Percentiles rank a stretch among this genome's conserved stretches.
These are phyloP conservation scores for Ptychochromis oligacanthus DNA, from an alignment of 2,113 vertebrate genomes.

Conservation along the genomic window DNA sequence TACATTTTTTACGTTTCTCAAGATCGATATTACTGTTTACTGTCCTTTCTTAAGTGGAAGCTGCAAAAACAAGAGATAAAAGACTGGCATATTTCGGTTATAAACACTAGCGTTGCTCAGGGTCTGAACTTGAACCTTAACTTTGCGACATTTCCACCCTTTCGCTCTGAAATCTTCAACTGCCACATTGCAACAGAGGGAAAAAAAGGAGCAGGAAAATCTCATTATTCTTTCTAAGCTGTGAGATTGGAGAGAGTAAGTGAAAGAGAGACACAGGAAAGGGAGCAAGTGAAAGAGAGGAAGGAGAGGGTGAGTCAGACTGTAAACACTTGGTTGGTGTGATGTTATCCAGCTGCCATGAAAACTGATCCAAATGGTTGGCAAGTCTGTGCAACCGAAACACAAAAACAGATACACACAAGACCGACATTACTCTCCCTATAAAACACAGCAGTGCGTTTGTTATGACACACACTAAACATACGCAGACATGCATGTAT, in stretches of 20 bases:
- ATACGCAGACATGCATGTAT: background rate
- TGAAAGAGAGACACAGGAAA: constrained; percentile 6
- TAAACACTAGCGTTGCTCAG: background rate
- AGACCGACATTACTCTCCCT: background rate
- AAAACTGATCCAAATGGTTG: constrained; percentile 56
- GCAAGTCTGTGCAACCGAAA: constrained; percentile 20
- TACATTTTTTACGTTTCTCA: background rate
- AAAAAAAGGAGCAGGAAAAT: background rate
- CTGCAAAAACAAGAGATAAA: background rate
- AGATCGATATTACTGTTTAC: background rate
- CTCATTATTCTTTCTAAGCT: background rate
- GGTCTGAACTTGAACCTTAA: background rate
- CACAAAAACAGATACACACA: constrained; percentile 12
- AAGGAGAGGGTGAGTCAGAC: constrained; percentile 50
- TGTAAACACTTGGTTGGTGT: constrained; percentile 65
- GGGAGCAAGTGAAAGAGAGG: constrained; percentile 6
- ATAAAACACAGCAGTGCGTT: constrained; percentile 6
- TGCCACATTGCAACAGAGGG: background rate
- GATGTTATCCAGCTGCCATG: constrained; percentile 67
- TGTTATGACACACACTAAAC: constrained; percentile 1
- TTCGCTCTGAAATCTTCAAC: background rate
- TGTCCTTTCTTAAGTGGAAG: background rate
- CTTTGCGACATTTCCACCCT: background rate
- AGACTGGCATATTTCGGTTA: background rate
- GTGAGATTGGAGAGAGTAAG: constrained; percentile 11